Evolutionary conservation across 2,888 invertebrate genomes (phyloP).

Genomic region (Digitonthophagus gazella): DNA sequence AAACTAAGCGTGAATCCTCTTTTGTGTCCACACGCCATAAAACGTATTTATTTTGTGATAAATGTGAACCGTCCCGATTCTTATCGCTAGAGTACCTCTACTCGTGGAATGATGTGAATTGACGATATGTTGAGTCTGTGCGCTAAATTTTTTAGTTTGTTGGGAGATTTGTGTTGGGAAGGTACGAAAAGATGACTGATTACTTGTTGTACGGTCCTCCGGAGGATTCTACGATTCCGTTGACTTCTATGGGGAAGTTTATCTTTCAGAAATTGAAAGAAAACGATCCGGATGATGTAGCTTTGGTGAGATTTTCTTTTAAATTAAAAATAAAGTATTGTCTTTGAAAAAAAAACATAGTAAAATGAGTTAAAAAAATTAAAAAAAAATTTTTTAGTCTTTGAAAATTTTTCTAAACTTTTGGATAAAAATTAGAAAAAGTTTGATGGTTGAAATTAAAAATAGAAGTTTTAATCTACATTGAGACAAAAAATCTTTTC

Average conservation of each 20-base stretch:
- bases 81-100: neutral
- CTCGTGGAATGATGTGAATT: neutral
- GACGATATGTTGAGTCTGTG: neutral
- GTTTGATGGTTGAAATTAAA: too few relatives aligned
- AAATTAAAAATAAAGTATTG: neutral
- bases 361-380: too few relatives aligned
- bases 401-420: too few relatives aligned
- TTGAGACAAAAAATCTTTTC: too few relatives aligned
- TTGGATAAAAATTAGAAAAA: too few relatives aligned
- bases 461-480: too few relatives aligned
- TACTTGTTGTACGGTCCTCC: neutral
- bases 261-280: neutral
- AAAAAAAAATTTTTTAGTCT: too few relatives aligned
- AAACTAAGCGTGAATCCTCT: too few relatives aligned
- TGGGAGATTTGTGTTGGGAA: neutral
- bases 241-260: neutral
- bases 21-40: neutral
- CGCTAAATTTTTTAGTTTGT: neutral
- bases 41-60: neutral
- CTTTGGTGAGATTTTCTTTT: constrained; percentile 1
- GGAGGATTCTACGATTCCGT: neutral
- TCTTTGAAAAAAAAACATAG: too few relatives aligned
- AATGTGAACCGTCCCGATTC: neutral
- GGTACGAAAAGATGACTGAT: neutral
- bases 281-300: neutral